Base-by-base conservation (phyloP, 1,140 invertebrate species). In the Agrypnia vestita region DNA sequence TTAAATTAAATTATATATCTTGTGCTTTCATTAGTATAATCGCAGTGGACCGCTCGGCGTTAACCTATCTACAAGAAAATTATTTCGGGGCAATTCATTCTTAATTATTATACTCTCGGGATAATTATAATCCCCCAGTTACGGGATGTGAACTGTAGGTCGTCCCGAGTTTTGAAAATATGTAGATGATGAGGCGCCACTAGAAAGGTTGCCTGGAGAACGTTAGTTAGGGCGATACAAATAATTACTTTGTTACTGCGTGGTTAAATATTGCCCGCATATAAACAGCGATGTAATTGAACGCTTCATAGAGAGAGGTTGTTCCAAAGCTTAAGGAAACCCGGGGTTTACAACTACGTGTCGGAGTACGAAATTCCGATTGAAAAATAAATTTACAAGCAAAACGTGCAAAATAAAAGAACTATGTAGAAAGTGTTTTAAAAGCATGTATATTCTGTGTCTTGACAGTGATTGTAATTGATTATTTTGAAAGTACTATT, bases 331-430 rank as follows among this genome's bases (percentile, higher is more conserved):
- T 43, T 21, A 62, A 62, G 7, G 59, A 62, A 35, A 43, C 8
- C n/a, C 25, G 61, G 3, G 61, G 61, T 64, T 51, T n/a, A 64
- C 35, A 35, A n/a, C 10, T 35, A 64, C 61, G 13, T n/a, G 61
- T 64, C n/a, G 10, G 10, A 64, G 21, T 35, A 43, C 19, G 25
- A 35, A 64, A 64, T 64, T 13, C 15, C 55, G 0, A 59, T 19
- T 15, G 3, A 25, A 13, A 64, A 64, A 64, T 64, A 25, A 43
- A 64, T 64, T 11, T 35, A 35, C 25, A 35, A 1, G 25, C 25
- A 6, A 25, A 35, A 43, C n/a, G 25, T 64, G 15, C 9, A 64
- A 64, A 64, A 25, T 11, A 35, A 25, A 43, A 64, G 6, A 19
- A 43, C 61, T 17, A 25, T 13, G 12, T 44, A 35, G 13, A 64